These are phyloP conservation scores for Heliothis virescens DNA, from an alignment of 1,140 invertebrate species.

Conservation along the genomic window DNA sequence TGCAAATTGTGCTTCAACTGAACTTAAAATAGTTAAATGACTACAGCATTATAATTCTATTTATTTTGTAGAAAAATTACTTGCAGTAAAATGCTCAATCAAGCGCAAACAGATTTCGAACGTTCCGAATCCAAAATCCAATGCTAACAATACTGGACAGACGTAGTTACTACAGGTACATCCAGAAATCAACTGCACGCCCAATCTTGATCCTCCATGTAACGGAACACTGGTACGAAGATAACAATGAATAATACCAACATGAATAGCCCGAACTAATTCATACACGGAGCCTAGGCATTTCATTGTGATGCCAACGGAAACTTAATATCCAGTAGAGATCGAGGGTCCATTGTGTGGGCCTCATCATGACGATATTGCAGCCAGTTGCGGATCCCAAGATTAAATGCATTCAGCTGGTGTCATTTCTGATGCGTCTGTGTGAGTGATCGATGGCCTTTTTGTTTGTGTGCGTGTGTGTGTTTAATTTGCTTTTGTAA, in stretches of 20 bases:
- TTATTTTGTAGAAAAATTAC: no score
- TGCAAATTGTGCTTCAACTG: no score
- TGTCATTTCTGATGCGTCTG: slow-evolving; percentile 28
- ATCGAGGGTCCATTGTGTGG: slow-evolving; percentile 60
- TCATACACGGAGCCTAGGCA: slow-evolving; percentile 40
- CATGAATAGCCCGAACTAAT: slow-evolving; percentile 40
- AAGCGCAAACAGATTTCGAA: no score
- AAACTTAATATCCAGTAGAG: slow-evolving; percentile 65
- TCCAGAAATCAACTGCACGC: background rate
- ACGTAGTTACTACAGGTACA: background rate
- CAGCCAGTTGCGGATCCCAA: slow-evolving; percentile 42
- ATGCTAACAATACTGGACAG: no score
- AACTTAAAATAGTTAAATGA: no score
- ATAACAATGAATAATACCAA: slow-evolving; percentile 27
- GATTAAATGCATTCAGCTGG: slow-evolving; percentile 63
- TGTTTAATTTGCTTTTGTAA: background rate
- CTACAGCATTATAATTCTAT: no score
- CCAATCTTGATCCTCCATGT: slow-evolving; percentile 10
- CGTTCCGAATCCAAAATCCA: no score
- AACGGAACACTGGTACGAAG: background rate
- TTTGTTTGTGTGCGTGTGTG: background rate
- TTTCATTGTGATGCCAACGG: slow-evolving; percentile 59
- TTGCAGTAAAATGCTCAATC: no score
- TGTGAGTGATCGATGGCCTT: background rate
- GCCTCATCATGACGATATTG: slow-evolving; percentile 51